Evolutionary conservation across 2,888 invertebrate species (phyloP).

Genomic region (Microctonus brassicae): DNA sequence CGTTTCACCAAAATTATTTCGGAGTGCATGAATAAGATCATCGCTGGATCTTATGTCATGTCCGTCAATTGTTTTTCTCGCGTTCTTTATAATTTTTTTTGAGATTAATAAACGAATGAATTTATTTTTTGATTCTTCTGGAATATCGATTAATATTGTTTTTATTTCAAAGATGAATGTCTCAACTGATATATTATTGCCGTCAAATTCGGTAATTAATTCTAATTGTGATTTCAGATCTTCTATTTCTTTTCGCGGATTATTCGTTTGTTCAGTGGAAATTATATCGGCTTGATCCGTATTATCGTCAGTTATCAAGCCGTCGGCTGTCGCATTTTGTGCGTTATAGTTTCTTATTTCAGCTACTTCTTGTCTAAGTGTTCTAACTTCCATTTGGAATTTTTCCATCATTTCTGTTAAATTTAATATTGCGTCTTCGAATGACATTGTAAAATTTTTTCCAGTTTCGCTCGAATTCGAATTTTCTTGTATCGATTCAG

Average conservation of each 20-base stretch:
- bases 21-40: slow-evolving; percentile 21
- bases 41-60: slow-evolving; percentile 21
- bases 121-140: slow-evolving; percentile 21
- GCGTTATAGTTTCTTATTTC: no score
- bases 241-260: background rate
- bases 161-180: slow-evolving; percentile 31
- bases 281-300: no score
- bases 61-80: slow-evolving; percentile 28
- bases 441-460: no score
- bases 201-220: slow-evolving; percentile 32
- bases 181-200: slow-evolving; percentile 28
- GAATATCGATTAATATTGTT: slow-evolving; percentile 13
- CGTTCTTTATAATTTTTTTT: slow-evolving; percentile 23
- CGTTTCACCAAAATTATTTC: slow-evolving; percentile 23
- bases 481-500: no score
- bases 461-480: no score
- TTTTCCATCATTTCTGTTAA: no score
- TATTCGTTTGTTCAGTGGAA: no score
- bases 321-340: no score
- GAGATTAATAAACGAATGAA: slow-evolving; percentile 27
- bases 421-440: no score
- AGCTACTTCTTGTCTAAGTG: no score
- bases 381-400: no score
- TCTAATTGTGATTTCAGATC: slow-evolving; percentile 18
- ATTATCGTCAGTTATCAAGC: no score